These are phyloP conservation scores for Thysanoteuthis rhombus DNA, from an alignment of 2,888 invertebrate genomes.

Conservation along the genomic window DNA sequence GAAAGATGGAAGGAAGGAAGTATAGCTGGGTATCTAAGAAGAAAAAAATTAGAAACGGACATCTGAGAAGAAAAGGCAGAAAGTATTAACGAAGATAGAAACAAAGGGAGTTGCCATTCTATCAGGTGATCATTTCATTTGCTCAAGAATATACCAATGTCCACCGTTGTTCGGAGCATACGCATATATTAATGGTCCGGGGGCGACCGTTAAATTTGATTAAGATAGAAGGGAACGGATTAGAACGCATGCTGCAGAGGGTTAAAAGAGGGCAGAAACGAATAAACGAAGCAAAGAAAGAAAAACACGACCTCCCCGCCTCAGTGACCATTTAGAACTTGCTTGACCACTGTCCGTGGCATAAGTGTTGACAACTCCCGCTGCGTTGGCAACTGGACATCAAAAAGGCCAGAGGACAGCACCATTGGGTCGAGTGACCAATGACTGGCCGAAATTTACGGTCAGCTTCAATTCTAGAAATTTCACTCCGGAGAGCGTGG, in stretches of 20 bases:
- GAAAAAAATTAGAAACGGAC: not conserved
- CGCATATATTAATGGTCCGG: not conserved
- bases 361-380: not conserved
- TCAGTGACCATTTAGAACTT: not conserved
- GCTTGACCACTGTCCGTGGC: not conserved
- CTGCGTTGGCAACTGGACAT: not conserved
- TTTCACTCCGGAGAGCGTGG: not conserved
- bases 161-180: not conserved
- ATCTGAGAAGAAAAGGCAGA: not conserved
- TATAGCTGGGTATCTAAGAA: not conserved
- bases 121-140: not conserved
- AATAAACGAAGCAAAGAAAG: not conserved
- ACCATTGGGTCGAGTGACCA: not conserved
- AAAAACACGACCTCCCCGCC: not conserved
- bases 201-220: not conserved
- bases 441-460: not conserved
- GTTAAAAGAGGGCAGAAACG: not conserved
- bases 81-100: not conserved
- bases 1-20: not conserved
- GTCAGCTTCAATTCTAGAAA: not conserved
- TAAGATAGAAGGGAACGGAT: not conserved
- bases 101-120: not conserved
- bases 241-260: not conserved
- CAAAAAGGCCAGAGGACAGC: constrained; percentile 12
- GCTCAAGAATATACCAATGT: not conserved